These are phyloP conservation scores for Bilobella aurantiaca DNA, from an alignment of 1,140 invertebrate species.

Conservation along the genomic window DNA sequence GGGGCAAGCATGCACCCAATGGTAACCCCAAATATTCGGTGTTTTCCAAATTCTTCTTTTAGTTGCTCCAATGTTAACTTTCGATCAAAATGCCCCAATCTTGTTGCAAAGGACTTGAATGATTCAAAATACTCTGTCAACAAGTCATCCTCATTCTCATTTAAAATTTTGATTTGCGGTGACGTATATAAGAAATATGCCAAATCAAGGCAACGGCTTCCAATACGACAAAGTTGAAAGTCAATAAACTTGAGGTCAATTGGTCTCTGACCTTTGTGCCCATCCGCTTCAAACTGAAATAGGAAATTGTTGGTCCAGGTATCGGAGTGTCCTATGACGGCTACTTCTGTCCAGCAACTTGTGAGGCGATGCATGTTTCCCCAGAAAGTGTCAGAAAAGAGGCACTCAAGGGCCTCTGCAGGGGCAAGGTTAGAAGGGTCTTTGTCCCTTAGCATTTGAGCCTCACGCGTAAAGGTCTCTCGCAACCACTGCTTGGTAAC, in stretches of 20 bases:
- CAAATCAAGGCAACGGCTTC: slow-evolving; percentile 47
- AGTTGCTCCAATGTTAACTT: slow-evolving; percentile 13
- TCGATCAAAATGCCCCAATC: background rate
- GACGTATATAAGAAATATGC: slow-evolving; percentile 50
- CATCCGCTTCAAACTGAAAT: slow-evolving; percentile 45
- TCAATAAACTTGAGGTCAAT: slow-evolving; percentile 40
- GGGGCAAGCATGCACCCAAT: slow-evolving; percentile 15
- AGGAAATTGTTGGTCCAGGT: slow-evolving; percentile 66
- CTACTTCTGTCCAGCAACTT: background rate
- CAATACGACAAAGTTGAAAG: slow-evolving; percentile 44
- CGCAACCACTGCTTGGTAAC: background rate
- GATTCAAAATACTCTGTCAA: slow-evolving; percentile 11
- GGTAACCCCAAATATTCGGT: slow-evolving; percentile 1
- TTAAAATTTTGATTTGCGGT: slow-evolving; percentile 9
- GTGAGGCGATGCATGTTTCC: background rate
- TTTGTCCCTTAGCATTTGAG: background rate
- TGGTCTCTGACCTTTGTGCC: slow-evolving; percentile 1
- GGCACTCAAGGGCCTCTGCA: background rate
- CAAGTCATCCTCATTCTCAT: slow-evolving; percentile 16
- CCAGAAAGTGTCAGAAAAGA: background rate
- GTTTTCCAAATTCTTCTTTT: slow-evolving; percentile 8
- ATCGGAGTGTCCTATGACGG: slow-evolving; percentile 47
- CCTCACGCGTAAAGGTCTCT: background rate
- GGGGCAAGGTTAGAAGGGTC: background rate
- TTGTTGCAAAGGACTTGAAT: slow-evolving; percentile 5